Conservation (phyloP, 2,113 vertebrate genomes). For the Drymodes brunneopygia region DNA sequence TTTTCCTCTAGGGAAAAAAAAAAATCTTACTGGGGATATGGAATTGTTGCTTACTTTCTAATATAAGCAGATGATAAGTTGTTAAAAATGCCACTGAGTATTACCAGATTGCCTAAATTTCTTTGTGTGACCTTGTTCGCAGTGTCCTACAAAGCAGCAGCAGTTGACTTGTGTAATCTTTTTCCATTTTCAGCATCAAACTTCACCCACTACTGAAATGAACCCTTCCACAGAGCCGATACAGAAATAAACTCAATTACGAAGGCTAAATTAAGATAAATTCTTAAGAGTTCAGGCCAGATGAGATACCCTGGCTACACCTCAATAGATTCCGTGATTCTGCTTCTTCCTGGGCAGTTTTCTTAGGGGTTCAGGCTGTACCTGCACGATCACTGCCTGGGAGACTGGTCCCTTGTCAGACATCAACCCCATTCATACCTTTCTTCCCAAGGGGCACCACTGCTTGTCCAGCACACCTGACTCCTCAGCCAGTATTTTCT, state of each 20-base stretch:
- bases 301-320: background rate
- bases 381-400: background rate
- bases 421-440: background rate
- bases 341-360: background rate
- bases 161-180: conserved; percentile 30
- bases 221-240: background rate
- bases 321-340: background rate
- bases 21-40: background rate
- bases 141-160: conserved; percentile 5
- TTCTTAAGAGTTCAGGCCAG: background rate
- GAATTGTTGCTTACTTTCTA: background rate
- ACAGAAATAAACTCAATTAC: conserved; percentile 53
- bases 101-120: background rate
- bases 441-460: background rate
- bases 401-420: background rate
- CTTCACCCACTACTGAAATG: background rate
- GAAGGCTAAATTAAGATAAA: conserved; percentile 21
- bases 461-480: background rate
- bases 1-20: background rate
- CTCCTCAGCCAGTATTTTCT: background rate
- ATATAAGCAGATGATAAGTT: background rate
- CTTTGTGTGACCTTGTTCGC: conserved; percentile 2
- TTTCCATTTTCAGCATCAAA: conserved; percentile 57
- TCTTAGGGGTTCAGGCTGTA: background rate
- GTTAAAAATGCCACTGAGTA: background rate